phyloP scores from a whole-genome alignment of 1,140 invertebrate genomes.

The Leucophenga varia region DNA sequence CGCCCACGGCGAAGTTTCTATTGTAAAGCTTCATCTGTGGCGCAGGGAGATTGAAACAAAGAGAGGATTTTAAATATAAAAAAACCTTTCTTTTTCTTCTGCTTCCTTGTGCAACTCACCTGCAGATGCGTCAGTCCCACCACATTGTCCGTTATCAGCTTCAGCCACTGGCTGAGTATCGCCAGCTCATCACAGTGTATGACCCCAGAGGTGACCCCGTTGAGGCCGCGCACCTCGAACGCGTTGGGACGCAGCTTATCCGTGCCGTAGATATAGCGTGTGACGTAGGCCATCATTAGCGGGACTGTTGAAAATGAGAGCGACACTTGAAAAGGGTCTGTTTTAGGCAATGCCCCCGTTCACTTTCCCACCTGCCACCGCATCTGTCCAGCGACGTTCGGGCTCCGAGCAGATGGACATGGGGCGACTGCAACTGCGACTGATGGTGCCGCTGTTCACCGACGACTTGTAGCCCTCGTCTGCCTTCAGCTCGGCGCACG shows the following conservation, averaged over 20 bases:
- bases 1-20: constrained; percentile 78
- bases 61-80: too few relatives aligned
- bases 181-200: constrained; percentile 88
- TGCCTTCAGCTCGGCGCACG: constrained; percentile 54
- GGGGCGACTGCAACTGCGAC: constrained; percentile 58
- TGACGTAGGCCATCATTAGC: constrained; percentile 93
- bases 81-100: too few relatives aligned
- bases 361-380: constrained; percentile 75
- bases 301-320: constrained; percentile 81
- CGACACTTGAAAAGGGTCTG: too few relatives aligned
- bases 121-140: constrained; percentile 82
- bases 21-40: constrained; percentile 91
- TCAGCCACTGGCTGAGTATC: constrained; percentile 91
- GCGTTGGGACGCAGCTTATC: constrained; percentile 91
- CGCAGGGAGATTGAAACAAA: too few relatives aligned
- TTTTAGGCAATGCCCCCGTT: too few relatives aligned
- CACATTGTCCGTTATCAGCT: constrained; percentile 92
- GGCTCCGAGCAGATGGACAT: constrained; percentile 61
- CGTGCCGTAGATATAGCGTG: constrained; percentile 91
- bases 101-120: too few relatives aligned
- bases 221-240: constrained; percentile 89
- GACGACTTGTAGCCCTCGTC: constrained; percentile 56
- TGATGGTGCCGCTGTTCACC: constrained; percentile 50
- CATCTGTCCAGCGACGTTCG: constrained; percentile 70
- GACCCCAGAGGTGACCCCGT: constrained; percentile 76